Evolutionary conservation across 2,797 vertebrate genomes (phyloP).

Genomic region (Decapterus maruadsi): DNA sequence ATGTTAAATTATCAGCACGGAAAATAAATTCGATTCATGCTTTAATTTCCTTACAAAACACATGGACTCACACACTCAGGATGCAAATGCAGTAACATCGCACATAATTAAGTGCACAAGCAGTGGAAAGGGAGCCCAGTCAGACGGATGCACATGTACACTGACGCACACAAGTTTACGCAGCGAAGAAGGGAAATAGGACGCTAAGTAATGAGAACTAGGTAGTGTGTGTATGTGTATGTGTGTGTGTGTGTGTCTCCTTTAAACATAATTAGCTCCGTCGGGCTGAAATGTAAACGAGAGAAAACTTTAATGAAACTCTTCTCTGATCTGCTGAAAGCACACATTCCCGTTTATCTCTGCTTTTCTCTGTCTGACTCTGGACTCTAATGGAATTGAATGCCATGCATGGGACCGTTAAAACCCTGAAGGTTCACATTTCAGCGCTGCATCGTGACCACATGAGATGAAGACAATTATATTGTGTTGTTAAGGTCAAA

Average conservation of each 20-base stretch:
- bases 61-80: slow-evolving; percentile 29
- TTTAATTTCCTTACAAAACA: slow-evolving; percentile 78
- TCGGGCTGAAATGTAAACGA: slow-evolving; percentile 80
- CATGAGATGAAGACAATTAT: slow-evolving; percentile 64
- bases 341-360: slow-evolving; percentile 70
- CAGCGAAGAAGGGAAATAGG: slow-evolving; percentile 44
- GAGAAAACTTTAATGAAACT: slow-evolving; percentile 79
- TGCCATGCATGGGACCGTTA: slow-evolving; percentile 64
- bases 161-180: slow-evolving; percentile 40
- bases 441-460: slow-evolving; percentile 54
- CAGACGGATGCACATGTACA: slow-evolving; percentile 28
- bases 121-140: slow-evolving; percentile 26
- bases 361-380: slow-evolving; percentile 41
- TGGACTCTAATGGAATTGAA: slow-evolving; percentile 61
- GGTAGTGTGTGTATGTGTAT: slow-evolving; percentile 1
- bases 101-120: slow-evolving; percentile 54
- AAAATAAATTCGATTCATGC: slow-evolving; percentile 75
- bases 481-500: slow-evolving; percentile 50
- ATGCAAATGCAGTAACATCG: slow-evolving; percentile 52
- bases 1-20: slow-evolving; percentile 75
- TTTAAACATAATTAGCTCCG: slow-evolving; percentile 79
- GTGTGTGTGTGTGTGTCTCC: slow-evolving; percentile 36
- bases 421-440: slow-evolving; percentile 56
- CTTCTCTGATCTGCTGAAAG: slow-evolving; percentile 77
- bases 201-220: slow-evolving; percentile 68